These are phyloP conservation scores for Rhinogobius similis DNA, from an alignment of 2,113 vertebrate genomes.

Conservation along the genomic window DNA sequence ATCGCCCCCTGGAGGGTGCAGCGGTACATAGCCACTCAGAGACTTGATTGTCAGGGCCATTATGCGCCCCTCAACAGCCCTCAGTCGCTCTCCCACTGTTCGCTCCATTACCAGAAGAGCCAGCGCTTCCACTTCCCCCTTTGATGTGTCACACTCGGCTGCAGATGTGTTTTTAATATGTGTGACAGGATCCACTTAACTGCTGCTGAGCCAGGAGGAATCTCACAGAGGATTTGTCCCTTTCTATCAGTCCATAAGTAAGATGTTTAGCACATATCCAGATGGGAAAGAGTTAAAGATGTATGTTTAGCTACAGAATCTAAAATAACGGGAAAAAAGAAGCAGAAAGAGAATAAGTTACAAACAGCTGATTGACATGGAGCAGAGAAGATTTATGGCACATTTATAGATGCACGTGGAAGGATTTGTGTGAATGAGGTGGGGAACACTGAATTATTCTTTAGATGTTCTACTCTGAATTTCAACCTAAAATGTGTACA, in stretches of 20 bases:
- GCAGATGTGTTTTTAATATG: constrained; percentile 70
- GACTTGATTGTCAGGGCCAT: constrained; percentile 73
- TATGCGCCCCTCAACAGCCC: constrained; percentile 56
- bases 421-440: neutral
- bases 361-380: too few relatives aligned
- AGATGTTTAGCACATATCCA: constrained; percentile 30
- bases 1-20: constrained; percentile 52
- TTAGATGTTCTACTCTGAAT: neutral
- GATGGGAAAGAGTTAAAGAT: constrained; percentile 20
- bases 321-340: too few relatives aligned
- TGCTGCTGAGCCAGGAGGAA: constrained; percentile 16
- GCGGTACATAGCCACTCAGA: constrained; percentile 54
- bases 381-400: too few relatives aligned
- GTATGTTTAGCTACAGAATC: neutral
- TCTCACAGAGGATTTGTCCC: constrained; percentile 14
- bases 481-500: neutral
- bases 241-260: constrained; percentile 5
- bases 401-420: too few relatives aligned
- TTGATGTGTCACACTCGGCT: constrained; percentile 66
- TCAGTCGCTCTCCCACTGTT: constrained; percentile 46
- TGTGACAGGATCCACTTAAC: constrained; percentile 72
- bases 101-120: constrained; percentile 60
- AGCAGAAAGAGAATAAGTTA: too few relatives aligned
- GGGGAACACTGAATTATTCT: neutral
- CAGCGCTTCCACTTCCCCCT: constrained; percentile 57